Evolutionary conservation across 1,140 invertebrate genomes (phyloP), one percentile per base, ranked within the genome.

Genomic region (Saccostrea echinata): DNA sequence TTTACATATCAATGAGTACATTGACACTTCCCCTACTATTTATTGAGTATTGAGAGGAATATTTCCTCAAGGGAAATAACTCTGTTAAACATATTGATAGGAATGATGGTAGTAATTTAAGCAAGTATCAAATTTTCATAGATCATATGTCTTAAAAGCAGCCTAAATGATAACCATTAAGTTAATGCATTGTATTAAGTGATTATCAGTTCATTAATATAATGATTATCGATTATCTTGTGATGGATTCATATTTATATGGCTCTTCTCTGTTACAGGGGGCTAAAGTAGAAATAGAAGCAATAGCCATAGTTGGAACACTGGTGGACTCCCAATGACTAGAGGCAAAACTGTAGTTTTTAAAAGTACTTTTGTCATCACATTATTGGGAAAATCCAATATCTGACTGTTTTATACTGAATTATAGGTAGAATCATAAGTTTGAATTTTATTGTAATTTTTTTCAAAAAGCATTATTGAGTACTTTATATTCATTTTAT

Each of bases 261-360:
- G 16, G 24, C 12, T 64, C 16, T 76, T 76, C 30, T 76, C 30
- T 81, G 24, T 91, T 90, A 57, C 88, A 93, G 93, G 91, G 91
- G 51, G 93, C 92, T 18, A 90, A 91, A 86, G 91, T 93, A 16
- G 93, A 93, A 55, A 93, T 93, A 52, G 93, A 93, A 88, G 93
- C 93, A 30, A 87, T 93, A 81, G 93, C 93, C 53, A 55, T 93
- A 30, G 27, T 92, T n/a, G 93, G 92, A n/a, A 88, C 90, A 8
- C 86, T 92, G 12, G 52, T 81, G 12, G 92, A 92, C 57, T 57
- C 35, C 18, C 52, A 80, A 76, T 87, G 33, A 84, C 68, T 85
- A 81, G 61, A 43, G n/a, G 71, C 61, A 16, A 76, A 33, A 13
- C 24, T 76, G 9, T 76, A 76, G 27, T 76, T 43, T 43, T 43